Percentiles rank a stretch among this genome's conserved stretches.
Conservation (phyloP, 1,140 invertebrate species). For the Babylonia areolata region DNA sequence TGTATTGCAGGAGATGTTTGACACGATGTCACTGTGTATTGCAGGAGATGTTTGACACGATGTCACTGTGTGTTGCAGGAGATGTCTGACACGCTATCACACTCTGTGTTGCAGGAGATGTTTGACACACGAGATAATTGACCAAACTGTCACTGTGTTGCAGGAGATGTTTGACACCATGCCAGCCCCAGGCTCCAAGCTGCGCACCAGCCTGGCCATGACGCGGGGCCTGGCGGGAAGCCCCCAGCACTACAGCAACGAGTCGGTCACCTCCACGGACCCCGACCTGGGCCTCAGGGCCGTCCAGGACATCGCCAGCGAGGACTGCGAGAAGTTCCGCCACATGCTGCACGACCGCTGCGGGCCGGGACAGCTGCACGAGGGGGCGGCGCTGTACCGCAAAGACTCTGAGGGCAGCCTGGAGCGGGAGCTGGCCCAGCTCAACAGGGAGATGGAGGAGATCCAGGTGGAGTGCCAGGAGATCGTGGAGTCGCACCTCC, state of each 20-base stretch:
- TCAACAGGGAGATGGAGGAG: slow-evolving; percentile 79
- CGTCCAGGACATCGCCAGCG: slow-evolving; percentile 62
- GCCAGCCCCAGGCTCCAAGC: slow-evolving; percentile 53
- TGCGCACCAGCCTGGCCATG: slow-evolving; percentile 46
- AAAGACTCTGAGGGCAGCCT: slow-evolving; percentile 75
- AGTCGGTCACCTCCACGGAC: slow-evolving; percentile 70
- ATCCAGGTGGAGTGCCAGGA: slow-evolving; percentile 79
- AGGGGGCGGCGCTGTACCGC: slow-evolving; percentile 47
- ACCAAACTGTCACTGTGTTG: slow-evolving; percentile 40
- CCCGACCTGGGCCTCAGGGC: slow-evolving; percentile 31
- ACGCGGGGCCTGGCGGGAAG: slow-evolving; percentile 24
- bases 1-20: slow-evolving; percentile 37
- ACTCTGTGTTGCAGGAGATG: slow-evolving; percentile 40
- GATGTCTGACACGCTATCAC: background rate
- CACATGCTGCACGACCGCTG: slow-evolving; percentile 68
- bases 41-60: background rate
- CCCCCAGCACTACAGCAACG: slow-evolving; percentile 66
- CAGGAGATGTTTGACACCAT: slow-evolving; percentile 68
- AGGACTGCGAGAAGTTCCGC: slow-evolving; percentile 69
- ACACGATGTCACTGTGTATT: slow-evolving; percentile 47
- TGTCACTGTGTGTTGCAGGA: background rate
- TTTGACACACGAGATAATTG: no score
- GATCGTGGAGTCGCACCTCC: slow-evolving; percentile 67
- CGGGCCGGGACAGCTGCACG: slow-evolving; percentile 52
- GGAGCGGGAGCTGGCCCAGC: slow-evolving; percentile 77